These are phyloP conservation scores for Penaeus vannamei DNA, from an alignment of 1,140 invertebrate species.

Conservation along the genomic window DNA sequence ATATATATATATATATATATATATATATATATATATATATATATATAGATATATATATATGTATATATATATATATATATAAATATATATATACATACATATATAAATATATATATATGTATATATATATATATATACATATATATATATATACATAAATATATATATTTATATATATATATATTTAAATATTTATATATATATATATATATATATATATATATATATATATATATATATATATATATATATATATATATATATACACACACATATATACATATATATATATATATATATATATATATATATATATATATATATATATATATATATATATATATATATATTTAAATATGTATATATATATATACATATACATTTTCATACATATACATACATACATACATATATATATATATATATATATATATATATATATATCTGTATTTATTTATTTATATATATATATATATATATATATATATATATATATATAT, in stretches of 20 bases:
- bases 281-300: neutral
- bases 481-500: neutral
- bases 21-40: no score
- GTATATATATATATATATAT: no score
- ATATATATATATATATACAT: no score
- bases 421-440: neutral
- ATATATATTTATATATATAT: conserved; percentile 46
- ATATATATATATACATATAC: neutral
- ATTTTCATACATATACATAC: conserved; percentile 23
- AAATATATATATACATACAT: neutral
- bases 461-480: conserved; percentile 29
- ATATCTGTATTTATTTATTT: neutral
- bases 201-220: conserved; percentile 10
- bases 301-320: neutral
- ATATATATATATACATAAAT: conserved; percentile 18
- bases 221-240: neutral
- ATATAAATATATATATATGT: neutral
- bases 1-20: no score
- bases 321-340: neutral
- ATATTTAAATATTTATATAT: conserved; percentile 32
- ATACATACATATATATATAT: no score
- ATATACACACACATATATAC: neutral
- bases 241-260: conserved; percentile 5
- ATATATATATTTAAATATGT: neutral
- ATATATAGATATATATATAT: no score